Evolutionary conservation across 2,888 invertebrate genomes (phyloP), one percentile per base, ranked within the genome.

Genomic region (Clostera curtula): DNA sequence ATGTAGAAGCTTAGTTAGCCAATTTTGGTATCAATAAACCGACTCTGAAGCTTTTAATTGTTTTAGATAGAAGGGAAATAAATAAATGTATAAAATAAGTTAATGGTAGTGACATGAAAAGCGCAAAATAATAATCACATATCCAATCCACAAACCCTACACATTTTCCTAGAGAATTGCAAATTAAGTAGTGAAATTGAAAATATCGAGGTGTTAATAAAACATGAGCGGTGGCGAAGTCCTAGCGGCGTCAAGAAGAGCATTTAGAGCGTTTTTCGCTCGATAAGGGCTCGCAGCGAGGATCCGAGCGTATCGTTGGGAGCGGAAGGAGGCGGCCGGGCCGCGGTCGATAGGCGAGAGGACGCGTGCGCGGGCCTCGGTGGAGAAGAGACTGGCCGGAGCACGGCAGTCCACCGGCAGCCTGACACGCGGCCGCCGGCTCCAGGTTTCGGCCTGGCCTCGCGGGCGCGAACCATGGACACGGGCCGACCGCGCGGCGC

Each of bases 341-440:
- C 36, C 47, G 53, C 74, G 76, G 75, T 76, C 77, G 76, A 76
- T 75, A 69, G 61, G 35, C 47, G 32, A 17, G 16, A 29, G 52
- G 44, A 74, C 75, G 76, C 75, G 70, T 47, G 75, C 76, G 74
- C 65, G 67, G 54, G 53, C 28, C 38, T 49, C 45, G 53, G 51
- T 52, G 59, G 51, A 53, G 40, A 43, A 45, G 58, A 47, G 53
- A 46, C 47, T 44, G 45, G 33, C n/a, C 43, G 50, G 54, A 56
- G 41, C 45, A 51, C 62, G 63, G 48, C 66, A 71, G 76, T 77
- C 62, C 61, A 66, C 73, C 76, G 73, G 63, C 65, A 55, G 74
- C 57, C 62, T 57, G 56, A 49, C 43, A 63, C 73, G 73, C 71
- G 70, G 65, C 67, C 65, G 79, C 70, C 74, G 71, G 66, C 67